Percentiles rank a stretch among this genome's conserved stretches.
Conservation (phyloP, 64 coral and sea anemone genomes). For the Pocillopora verrucosa region DNA sequence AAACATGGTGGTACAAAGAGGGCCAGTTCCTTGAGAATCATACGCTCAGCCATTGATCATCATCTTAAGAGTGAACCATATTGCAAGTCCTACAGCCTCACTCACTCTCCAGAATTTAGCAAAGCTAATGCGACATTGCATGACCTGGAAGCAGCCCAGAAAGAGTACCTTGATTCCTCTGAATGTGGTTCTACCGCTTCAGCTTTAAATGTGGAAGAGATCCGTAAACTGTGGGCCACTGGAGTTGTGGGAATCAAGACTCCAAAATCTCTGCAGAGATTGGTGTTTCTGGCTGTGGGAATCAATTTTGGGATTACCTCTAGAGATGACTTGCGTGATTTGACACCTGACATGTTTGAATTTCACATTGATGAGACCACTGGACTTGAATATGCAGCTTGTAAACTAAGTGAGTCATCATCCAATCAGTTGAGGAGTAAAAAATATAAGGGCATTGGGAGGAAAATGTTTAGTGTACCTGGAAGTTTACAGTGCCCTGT, state of each 20-base stretch:
- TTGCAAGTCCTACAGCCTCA: conserved; percentile 48
- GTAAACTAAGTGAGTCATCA: conserved; percentile 42
- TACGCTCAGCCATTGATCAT: conserved; percentile 60
- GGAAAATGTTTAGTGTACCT: conserved; percentile 45
- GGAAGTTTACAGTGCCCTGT: conserved; percentile 54
- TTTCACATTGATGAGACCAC: conserved; percentile 62
- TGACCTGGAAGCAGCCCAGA: not conserved
- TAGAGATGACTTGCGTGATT: conserved; percentile 51
- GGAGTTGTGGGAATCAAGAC: conserved; percentile 73
- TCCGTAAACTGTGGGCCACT: conserved; percentile 65
- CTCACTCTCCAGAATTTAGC: conserved; percentile 22
- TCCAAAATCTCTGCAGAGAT: conserved; percentile 71
- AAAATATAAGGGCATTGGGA: conserved; percentile 46
- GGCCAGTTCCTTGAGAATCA: conserved; percentile 52
- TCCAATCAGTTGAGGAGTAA: conserved; percentile 56
- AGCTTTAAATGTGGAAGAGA: conserved; percentile 54
- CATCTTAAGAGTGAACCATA: conserved; percentile 44
- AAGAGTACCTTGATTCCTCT: conserved; percentile 21
- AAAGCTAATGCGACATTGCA: conserved; percentile 20
- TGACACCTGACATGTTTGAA: conserved; percentile 76
- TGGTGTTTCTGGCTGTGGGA: conserved; percentile 71
- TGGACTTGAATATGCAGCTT: conserved; percentile 52
- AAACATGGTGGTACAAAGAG: conserved; percentile 55
- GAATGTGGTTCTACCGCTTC: conserved; percentile 37
- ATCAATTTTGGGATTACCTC: conserved; percentile 93